Base-by-base conservation (phyloP, 2,888 invertebrate genomes). In the Flabesymbios commensalis region DNA sequence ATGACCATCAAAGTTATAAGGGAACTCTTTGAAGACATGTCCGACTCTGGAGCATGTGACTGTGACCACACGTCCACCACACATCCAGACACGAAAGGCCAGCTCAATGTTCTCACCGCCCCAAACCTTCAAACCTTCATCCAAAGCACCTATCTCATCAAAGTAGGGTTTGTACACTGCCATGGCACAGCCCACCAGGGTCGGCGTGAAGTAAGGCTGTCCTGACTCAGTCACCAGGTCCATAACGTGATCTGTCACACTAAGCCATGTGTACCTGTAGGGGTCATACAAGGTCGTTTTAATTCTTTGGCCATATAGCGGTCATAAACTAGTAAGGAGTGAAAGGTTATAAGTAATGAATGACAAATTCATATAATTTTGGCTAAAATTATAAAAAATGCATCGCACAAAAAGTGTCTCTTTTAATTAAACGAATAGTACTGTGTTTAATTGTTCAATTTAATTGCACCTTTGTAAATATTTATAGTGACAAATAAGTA, bases 31-130 rank as follows among this genome's bases (percentile, higher is more conserved):
- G 61, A 72, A 72, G 17, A 72, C 68, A 57, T 72, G 72, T 19
- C 71, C 72, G 4, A 72, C 71, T 3, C 71, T 59, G 4, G 72
- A 70, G 54, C 73, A 73, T n/a, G 72, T 69, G 17, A 71, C 64
- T 7, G 72, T 74, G 22, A 63, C 59, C 19, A 73, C 69, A 29
- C 62, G 59, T 4, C 72, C 72, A 3, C 73, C 71, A 47, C 73
- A 74, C 69, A 66, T 61, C 74, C 74, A 74, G 17, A 65, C 53
- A 4, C 72, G 57, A 61, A 74, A 72, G 17, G 69, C 70, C 31
- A 74, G 61, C 47, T 74, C 74, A 3, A 73, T 69, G 62, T 74
- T 74, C 59, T 74, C 74, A 14, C 74, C 74, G 3, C 74, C 74
- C 74, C 74, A 74, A 10, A 74, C 68, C 29, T 72, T 62, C 47